Base-by-base conservation (phyloP, 2,888 invertebrate species). In the Apomyelois bistriatella region DNA sequence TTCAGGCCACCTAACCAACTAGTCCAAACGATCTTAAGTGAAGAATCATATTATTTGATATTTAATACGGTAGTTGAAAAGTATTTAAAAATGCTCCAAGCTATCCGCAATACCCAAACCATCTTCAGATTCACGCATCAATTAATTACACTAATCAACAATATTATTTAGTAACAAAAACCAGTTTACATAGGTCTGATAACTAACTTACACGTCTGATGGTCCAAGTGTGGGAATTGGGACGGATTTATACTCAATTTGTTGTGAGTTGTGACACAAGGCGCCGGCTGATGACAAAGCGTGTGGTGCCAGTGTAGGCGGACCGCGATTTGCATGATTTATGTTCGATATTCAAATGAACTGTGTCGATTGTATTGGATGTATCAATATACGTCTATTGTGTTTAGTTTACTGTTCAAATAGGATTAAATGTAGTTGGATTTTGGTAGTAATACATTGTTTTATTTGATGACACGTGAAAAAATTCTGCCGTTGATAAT, bases 211-310 rank as follows among this genome's bases (percentile, higher is more conserved):
- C 22, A 22, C 22, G 22, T 22, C 22, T 62, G 65, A 67, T 66
- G 65, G 65, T 77, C 77, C 80, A 16, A 13, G 40, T 82, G 86
- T 88, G 89, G 79, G 88, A 88, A 89, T 82, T 83, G 76, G 81
- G 84, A 70, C 76, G 80, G 74, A 48, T 40, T 38, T 63, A 66
- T 67, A 67, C 67, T 64, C 72, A 32, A 46, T 46, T 74, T 74
- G 73, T 70, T 74, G 77, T 75, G 22, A 22, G 22, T 82, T 83
- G 81, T 83, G 82, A 85, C 82, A 79, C 72, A 60, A 75, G 81
- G 85, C 87, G 86, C 86, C 86, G 74, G 62, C 59, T 59, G 54
- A 56, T 61, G 68, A 66, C 65, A 68, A 62, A 48, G 22, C 54
- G 66, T 56, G 53, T 72, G 77, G 76, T 66, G 7, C 58, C 75